A percentile compares a stretch with the other conserved stretches of the same genome.
These are phyloP conservation scores for Psittacula derbiana DNA, from an alignment of 2,797 vertebrate genomes.

Conservation along the genomic window DNA sequence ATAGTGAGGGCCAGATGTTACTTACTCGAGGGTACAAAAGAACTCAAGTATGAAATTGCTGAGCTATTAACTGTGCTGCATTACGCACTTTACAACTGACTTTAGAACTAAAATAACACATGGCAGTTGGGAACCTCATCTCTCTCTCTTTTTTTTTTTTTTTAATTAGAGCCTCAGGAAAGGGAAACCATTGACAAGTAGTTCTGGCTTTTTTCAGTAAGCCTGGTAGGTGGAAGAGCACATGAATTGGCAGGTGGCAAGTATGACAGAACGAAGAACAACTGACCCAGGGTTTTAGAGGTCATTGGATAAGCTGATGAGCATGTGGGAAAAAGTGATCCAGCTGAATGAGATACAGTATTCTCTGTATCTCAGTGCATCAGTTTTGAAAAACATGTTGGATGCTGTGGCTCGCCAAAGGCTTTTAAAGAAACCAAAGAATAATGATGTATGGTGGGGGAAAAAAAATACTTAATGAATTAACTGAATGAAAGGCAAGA, in stretches of 20 bases:
- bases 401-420: not conserved
- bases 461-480: not conserved
- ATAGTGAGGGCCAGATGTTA: not conserved
- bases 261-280: not conserved
- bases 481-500: not conserved
- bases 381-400: not conserved
- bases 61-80: not conserved
- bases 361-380: not conserved
- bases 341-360: not conserved
- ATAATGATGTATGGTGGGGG: not conserved
- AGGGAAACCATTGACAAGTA: not conserved
- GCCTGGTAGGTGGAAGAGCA: not conserved
- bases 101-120: not conserved
- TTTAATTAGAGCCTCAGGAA: not conserved
- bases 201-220: not conserved
- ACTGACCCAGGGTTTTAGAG: not conserved
- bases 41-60: not conserved
- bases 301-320: not conserved
- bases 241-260: not conserved
- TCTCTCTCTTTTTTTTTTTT: not conserved
- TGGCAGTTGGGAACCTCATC: not conserved
- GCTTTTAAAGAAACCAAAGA: not conserved
- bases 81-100: not conserved
- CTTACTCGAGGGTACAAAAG: not conserved
- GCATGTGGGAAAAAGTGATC: not conserved